Evolutionary conservation across 2,888 invertebrate species (phyloP), one percentile per base, ranked within the genome.

Genomic region (Aplocera efformata): DNA sequence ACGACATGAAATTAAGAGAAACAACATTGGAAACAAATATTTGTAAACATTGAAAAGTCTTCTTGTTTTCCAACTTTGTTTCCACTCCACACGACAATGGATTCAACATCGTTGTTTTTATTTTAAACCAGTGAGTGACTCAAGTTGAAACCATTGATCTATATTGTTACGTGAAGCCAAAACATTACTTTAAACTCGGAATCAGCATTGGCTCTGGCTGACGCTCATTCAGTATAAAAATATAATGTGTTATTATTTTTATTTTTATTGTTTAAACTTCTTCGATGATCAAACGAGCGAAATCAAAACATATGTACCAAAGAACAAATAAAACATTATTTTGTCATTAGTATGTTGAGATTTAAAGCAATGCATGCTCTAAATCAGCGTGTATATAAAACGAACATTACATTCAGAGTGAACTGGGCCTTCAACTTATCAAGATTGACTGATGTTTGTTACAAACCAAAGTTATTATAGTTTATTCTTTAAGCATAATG

Each of bases 111-210:
- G 59, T 48, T 17, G 13, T 49, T 28, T 41, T 29, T 46, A 42
- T 44, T 42, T 24, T 6, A 38, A 41, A 38, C 26, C 20, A 42
- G 35, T 33, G 25, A 35, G 21, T 32, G 41, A 10, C 8, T 7
- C 32, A 32, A 34, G 68, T 77, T 77, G 67, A 79, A 82, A 76
- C 81, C 76, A 78, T 48, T 45, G 33, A 29, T 30, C 33, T 34
- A 44, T 42, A 42, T 47, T 47, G 48, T 65, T 43, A 17, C 32
- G 32, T 46, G 51, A 48, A 26, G 63, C 48, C 60, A 57, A 54
- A 44, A 33, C 40, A 48, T 50, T 43, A 33, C 51, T 44, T 48
- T 30, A 33, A 32, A 2, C 11, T 31, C 54, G 48, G 58, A 27
- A 44, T 29, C 38, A 39, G 20, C 9, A 40, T 31, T 39, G 32